Percentiles rank a stretch among this genome's conserved stretches.
Conservation (phyloP, 1,140 invertebrate species). For the Arion vulgaris region DNA sequence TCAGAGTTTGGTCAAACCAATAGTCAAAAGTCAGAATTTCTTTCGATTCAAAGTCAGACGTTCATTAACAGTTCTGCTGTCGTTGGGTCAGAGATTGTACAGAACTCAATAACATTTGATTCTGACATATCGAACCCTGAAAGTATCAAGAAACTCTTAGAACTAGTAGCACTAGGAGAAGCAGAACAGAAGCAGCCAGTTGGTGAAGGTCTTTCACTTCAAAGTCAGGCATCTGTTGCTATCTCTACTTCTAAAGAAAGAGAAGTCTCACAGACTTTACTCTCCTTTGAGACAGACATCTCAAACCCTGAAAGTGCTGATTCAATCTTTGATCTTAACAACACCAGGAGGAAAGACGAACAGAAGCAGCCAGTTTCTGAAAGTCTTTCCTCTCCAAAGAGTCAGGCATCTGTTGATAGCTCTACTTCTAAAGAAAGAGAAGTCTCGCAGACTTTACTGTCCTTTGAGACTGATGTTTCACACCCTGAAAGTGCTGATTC, state of each 20-base stretch:
- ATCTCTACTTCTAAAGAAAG: neutral
- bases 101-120: neutral
- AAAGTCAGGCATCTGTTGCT: neutral
- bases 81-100: neutral
- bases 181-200: neutral
- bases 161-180: neutral
- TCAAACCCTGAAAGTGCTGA: neutral
- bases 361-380: neutral
- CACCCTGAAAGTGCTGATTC: neutral
- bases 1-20: neutral
- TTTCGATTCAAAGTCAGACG: neutral
- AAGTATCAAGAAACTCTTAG: neutral
- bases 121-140: neutral
- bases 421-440: neutral
- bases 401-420: conserved; percentile 7
- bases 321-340: neutral
- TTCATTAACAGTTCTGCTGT: neutral
- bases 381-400: no score
- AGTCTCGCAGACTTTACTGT: neutral
- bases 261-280: neutral
- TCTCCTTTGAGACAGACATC: neutral
- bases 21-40: neutral
- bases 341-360: neutral
- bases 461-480: neutral
- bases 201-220: neutral